phyloP scores from a whole-genome alignment of 1,140 invertebrate species.

The Drosophila sproati region DNA sequence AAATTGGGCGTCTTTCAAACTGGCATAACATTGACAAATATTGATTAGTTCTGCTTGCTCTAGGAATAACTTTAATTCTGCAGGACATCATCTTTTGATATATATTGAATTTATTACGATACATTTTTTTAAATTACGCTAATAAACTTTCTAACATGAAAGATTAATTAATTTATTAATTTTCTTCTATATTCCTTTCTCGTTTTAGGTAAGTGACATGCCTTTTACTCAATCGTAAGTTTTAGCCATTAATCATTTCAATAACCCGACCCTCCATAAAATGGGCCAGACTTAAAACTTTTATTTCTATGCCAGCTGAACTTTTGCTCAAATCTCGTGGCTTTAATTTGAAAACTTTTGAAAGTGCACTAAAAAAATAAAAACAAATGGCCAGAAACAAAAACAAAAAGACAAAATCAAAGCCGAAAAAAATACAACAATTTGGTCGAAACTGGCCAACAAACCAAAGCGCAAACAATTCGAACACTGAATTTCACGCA shows the following conservation, averaged over 20 bases:
- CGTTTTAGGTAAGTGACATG: constrained; percentile 61
- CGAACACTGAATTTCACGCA: constrained; percentile 75
- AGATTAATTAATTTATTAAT: constrained; percentile 23
- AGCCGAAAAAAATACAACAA: constrained; percentile 41
- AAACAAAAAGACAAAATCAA: constrained; percentile 27
- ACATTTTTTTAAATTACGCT: background rate
- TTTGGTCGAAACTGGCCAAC: constrained; percentile 22
- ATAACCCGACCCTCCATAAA: constrained; percentile 24
- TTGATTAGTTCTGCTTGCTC: constrained; percentile 31
- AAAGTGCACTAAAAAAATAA: background rate
- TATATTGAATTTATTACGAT: too few relatives aligned
- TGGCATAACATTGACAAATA: constrained; percentile 22
- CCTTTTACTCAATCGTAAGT: constrained; percentile 44
- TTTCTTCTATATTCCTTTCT: constrained; percentile 29
- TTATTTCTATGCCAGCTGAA: background rate
- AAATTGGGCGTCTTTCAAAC: constrained; percentile 28
- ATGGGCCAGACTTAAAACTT: background rate
- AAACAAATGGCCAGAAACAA: constrained; percentile 17
- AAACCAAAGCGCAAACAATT: constrained; percentile 65
- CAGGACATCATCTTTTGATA: background rate
- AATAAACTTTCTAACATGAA: background rate
- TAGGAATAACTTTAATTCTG: background rate
- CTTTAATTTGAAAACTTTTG: constrained; percentile 74
- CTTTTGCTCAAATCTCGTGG: constrained; percentile 51
- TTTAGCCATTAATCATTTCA: constrained; percentile 25